These are phyloP conservation scores for Mizuhopecten yessoensis DNA, from an alignment of 1,140 invertebrate genomes.

Conservation along the genomic window DNA sequence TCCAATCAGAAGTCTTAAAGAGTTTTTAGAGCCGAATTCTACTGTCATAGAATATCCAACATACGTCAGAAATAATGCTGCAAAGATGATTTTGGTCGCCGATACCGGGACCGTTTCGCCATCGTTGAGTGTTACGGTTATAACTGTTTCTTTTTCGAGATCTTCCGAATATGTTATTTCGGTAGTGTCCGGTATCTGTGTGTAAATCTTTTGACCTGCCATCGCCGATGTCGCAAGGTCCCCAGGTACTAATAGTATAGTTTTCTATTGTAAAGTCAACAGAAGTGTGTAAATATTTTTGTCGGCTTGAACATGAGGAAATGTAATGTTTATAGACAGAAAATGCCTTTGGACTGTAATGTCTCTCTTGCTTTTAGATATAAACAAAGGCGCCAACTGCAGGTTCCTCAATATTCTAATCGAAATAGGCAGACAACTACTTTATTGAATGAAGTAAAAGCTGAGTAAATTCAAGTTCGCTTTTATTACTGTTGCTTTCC, in stretches of 20 bases:
- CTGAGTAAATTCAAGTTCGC: too few relatives aligned
- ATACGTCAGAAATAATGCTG: not conserved
- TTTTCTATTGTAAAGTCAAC: not conserved
- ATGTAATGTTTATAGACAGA: too few relatives aligned
- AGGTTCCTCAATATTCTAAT: too few relatives aligned
- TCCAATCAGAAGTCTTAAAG: not conserved
- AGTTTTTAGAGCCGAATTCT: not conserved
- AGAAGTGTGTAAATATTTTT: too few relatives aligned
- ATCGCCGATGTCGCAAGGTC: not conserved
- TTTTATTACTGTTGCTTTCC: too few relatives aligned
- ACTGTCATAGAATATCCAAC: slow-evolving; percentile 9
- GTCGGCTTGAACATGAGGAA: too few relatives aligned
- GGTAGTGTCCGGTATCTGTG: not conserved
- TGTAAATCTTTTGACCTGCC: not conserved
- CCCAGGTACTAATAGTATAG: not conserved
- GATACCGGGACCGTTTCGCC: not conserved
- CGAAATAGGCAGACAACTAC: too few relatives aligned
- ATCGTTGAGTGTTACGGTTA: not conserved
- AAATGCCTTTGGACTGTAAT: too few relatives aligned
- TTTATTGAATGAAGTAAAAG: too few relatives aligned
- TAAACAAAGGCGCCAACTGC: too few relatives aligned
- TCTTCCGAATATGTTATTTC: not conserved
- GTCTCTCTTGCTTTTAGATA: too few relatives aligned
- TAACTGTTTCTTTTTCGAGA: not conserved
- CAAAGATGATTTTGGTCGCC: not conserved